Evolutionary conservation across 1,140 invertebrate species (phyloP), one percentile per base, ranked within the genome.

Genomic region (Dryas iulia): DNA sequence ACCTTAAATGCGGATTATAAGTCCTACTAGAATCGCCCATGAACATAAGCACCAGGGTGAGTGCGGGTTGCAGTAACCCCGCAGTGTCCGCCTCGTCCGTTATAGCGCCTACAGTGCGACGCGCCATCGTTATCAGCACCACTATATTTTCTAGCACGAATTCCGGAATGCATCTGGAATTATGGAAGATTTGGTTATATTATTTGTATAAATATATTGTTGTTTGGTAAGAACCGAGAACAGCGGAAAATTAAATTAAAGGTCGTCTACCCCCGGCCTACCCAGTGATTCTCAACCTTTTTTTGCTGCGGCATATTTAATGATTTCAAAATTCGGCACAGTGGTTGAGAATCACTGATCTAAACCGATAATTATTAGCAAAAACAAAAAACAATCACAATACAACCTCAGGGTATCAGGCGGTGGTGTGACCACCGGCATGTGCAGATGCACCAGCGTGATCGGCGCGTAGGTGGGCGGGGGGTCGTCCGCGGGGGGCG

Each of bases 141-240:
- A 96, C 94, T 59, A 97, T 94, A 89, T 98, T 98, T 84, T 98
- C 97, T 25, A 98, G 92, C n/a, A 98, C 87, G 79, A 97, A 96
- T 92, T 98, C 98, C 52, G 98, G 98, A 82, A 98, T 94, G 83
- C 95, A 97, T 82, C 95, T 95, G 79, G 21, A 67, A 71, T 28
- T 53, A n/a, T n/a, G n/a, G 7, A 21, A 18, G 18, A 47, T 14
- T 47, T 47, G 18, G 21, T 47, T 35, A 10, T 21, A 21, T 47
- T 18, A 39, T 18, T 39, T 14, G n/a, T n/a, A n/a, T n/a, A n/a
- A n/a, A n/a, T n/a, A n/a, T n/a, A n/a, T n/a, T n/a, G n/a, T n/a
- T n/a, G n/a, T n/a, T n/a, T n/a, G n/a, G n/a, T n/a, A n/a, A n/a
- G n/a, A n/a, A n/a, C n/a, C n/a, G n/a, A n/a, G n/a, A n/a, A n/a